Evolutionary conservation across 1,140 invertebrate species (phyloP).

Genomic region (Popillia japonica): DNA sequence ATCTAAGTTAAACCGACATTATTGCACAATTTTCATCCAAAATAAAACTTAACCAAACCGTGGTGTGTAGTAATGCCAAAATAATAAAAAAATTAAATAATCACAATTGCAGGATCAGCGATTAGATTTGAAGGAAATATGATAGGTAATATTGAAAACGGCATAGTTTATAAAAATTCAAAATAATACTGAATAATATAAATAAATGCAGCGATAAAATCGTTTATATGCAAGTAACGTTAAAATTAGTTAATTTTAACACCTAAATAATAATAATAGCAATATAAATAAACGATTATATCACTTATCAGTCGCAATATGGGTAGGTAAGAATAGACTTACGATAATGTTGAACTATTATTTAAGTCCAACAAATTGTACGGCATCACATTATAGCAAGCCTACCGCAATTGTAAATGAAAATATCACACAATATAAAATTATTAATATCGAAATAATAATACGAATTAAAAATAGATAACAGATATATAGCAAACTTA

Average conservation of each 20-base stretch:
- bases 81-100: constrained; percentile 49
- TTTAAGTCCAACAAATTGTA: constrained; percentile 34
- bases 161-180: not conserved
- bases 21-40: constrained; percentile 41
- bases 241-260: too few species aligned
- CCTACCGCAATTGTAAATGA: constrained; percentile 9
- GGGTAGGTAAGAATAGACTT: not conserved
- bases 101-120: constrained; percentile 22
- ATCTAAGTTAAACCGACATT: constrained; percentile 25
- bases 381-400: not conserved
- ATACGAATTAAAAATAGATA: not conserved
- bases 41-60: constrained; percentile 59
- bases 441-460: not conserved
- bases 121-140: constrained; percentile 41
- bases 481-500: constrained; percentile 22
- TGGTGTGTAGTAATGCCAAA: constrained; percentile 55
- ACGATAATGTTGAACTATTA: constrained; percentile 2
- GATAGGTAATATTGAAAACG: constrained; percentile 1
- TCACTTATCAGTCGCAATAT: not conserved
- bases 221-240: not conserved
- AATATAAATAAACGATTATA: not conserved
- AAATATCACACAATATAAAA: constrained; percentile 40
- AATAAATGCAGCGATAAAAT: not conserved
- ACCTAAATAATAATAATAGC: not conserved
- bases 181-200: constrained; percentile 20